These are phyloP conservation scores for Oscheius onirici DNA, from an alignment of 2,888 invertebrate species.

Conservation along the genomic window DNA sequence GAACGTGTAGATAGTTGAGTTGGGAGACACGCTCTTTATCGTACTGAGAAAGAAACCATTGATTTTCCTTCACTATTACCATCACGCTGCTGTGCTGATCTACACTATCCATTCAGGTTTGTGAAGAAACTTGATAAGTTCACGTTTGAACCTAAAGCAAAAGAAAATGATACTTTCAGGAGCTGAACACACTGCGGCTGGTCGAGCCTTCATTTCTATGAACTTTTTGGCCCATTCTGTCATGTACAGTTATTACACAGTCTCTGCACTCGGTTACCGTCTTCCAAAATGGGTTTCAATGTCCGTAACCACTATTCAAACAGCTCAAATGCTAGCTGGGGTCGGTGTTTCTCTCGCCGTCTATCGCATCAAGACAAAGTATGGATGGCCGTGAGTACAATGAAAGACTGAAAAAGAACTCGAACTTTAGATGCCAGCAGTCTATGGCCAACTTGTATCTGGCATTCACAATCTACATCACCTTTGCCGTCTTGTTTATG, in stretches of 20 bases:
- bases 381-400: constrained; percentile 46
- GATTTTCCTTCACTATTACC: constrained; percentile 71
- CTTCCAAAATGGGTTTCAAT: constrained; percentile 75
- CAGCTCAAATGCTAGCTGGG: constrained; percentile 68
- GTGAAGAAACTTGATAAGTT: neutral
- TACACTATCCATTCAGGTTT: constrained; percentile 70
- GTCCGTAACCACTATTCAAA: constrained; percentile 68
- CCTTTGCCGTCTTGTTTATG: constrained; percentile 67
- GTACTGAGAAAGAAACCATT: constrained; percentile 67
- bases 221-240: constrained; percentile 75
- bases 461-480: constrained; percentile 66
- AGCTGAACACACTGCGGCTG: constrained; percentile 70
- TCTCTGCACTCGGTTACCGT: constrained; percentile 72
- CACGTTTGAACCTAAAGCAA: too few species aligned
- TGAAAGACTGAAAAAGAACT: neutral
- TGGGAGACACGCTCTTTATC: constrained; percentile 70
- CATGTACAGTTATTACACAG: constrained; percentile 75
- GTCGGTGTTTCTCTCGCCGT: constrained; percentile 65
- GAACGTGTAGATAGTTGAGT: constrained; percentile 58
- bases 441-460: constrained; percentile 66
- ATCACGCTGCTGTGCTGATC: constrained; percentile 71
- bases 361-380: constrained; percentile 58
- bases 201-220: constrained; percentile 72
- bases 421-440: constrained; percentile 62
- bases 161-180: constrained; percentile 38